Conservation (phyloP, 2,888 invertebrate genomes). For the Drosophila putrida region DNA sequence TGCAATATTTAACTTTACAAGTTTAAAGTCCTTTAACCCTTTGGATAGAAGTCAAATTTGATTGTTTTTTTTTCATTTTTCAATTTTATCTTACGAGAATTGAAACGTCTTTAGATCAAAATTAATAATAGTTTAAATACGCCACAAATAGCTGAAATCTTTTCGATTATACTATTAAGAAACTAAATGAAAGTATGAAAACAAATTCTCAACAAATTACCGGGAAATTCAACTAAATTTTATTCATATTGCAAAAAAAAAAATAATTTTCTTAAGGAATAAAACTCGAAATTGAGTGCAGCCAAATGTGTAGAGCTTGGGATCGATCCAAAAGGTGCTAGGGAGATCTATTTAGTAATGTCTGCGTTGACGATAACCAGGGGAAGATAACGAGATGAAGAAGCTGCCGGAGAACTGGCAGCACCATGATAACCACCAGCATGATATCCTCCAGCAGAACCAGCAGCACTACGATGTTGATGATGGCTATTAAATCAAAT, state of each 20-base stretch:
- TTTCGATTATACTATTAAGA: background rate
- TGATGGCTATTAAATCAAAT: slow-evolving; percentile 47
- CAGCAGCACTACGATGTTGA: slow-evolving; percentile 45
- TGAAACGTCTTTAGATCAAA: too few relatives aligned
- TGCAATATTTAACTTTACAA: too few relatives aligned
- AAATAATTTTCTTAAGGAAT: slow-evolving; percentile 17
- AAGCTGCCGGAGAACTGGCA: slow-evolving; percentile 57
- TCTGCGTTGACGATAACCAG: slow-evolving; percentile 72
- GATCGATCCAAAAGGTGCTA: background rate
- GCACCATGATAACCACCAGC: slow-evolving; percentile 58
- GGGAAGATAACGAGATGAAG: slow-evolving; percentile 81
- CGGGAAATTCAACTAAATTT: slow-evolving; percentile 35
- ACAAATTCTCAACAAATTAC: background rate
- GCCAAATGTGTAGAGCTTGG: background rate
- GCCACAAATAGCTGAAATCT: too few relatives aligned
- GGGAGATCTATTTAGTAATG: slow-evolving; percentile 48
- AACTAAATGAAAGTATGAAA: background rate
- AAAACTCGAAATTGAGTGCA: slow-evolving; percentile 9
- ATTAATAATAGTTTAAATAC: too few relatives aligned
- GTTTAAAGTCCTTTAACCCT: too few relatives aligned
- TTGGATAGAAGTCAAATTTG: too few relatives aligned
- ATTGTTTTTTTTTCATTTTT: too few relatives aligned
- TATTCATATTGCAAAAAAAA: slow-evolving; percentile 26
- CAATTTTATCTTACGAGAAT: too few relatives aligned
- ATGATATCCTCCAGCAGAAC: slow-evolving; percentile 40